Evolutionary conservation across 1,140 invertebrate species (phyloP).

Genomic region (Diachasmimorpha longicaudata): DNA sequence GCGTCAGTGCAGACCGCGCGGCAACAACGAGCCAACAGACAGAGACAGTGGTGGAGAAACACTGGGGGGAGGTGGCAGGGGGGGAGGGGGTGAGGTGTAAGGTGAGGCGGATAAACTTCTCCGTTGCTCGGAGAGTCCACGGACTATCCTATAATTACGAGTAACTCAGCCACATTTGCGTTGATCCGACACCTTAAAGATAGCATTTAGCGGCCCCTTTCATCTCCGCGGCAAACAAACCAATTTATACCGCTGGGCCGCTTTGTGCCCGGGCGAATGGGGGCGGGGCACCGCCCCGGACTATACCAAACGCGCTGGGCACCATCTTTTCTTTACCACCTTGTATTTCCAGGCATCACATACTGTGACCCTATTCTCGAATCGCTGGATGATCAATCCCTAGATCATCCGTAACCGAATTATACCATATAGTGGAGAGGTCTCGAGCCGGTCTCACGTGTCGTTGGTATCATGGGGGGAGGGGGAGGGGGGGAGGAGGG

Average conservation of each 20-base stretch:
- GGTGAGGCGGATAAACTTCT: slow-evolving; percentile 14
- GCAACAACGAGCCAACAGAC: slow-evolving; percentile 1
- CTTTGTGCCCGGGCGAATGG: slow-evolving; percentile 51
- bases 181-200: slow-evolving; percentile 66
- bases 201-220: slow-evolving; percentile 66
- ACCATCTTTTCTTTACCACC: slow-evolving; percentile 39
- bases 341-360: neutral
- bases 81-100: neutral
- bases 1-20: neutral
- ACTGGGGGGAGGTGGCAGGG: neutral
- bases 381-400: slow-evolving; percentile 24
- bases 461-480: too few species aligned
- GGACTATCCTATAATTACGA: slow-evolving; percentile 64
- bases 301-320: slow-evolving; percentile 38
- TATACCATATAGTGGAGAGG: neutral
- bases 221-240: slow-evolving; percentile 65
- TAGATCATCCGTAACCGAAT: slow-evolving; percentile 23
- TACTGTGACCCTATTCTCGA: neutral
- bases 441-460: slow-evolving; percentile 23
- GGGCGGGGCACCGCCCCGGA: slow-evolving; percentile 46
- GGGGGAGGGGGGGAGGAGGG: too few species aligned
- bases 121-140: slow-evolving; percentile 37
- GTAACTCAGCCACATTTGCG: slow-evolving; percentile 65
- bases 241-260: slow-evolving; percentile 63
- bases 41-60: neutral